Evolutionary conservation across 1,140 invertebrate genomes (phyloP).

Genomic region (Tetragnatha versicolor): DNA sequence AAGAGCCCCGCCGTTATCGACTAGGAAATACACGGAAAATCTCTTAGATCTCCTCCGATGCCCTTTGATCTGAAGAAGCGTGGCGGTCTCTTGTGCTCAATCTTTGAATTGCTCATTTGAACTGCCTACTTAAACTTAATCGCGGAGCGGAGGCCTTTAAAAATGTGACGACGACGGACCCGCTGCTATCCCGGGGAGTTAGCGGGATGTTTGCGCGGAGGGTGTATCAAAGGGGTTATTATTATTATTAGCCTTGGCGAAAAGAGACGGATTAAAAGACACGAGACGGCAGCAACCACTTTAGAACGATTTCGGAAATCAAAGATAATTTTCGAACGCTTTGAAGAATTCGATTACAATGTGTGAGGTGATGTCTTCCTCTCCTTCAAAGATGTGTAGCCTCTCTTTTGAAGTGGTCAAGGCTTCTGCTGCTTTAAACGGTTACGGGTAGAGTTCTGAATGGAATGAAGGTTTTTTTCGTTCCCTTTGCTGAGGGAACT

Average conservation of each 20-base stretch:
- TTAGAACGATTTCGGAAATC: conserved; percentile 38
- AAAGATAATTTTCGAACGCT: conserved; percentile 22
- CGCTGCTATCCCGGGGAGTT: conserved; percentile 2
- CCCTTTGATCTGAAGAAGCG: conserved; percentile 24
- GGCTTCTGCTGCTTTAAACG: too few species aligned
- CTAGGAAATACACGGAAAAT: conserved; percentile 25
- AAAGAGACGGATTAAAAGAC: conserved; percentile 36
- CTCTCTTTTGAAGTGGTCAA: too few species aligned
- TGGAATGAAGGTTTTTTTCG: too few species aligned
- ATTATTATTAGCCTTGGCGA: conserved; percentile 18
- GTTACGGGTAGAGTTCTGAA: too few species aligned
- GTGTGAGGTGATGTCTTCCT: conserved; percentile 28
- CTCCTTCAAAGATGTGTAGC: too few species aligned
- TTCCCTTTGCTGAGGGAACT: too few species aligned
- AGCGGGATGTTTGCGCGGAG: conserved; percentile 5
- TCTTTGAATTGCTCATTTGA: conserved; percentile 42
- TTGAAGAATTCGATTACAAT: conserved; percentile 44
- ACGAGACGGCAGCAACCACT: conserved; percentile 6
- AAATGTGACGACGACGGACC: conserved; percentile 44
- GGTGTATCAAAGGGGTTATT: conserved; percentile 13
- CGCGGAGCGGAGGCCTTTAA: conserved; percentile 24
- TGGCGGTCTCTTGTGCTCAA: not conserved
- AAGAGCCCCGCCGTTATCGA: conserved; percentile 39
- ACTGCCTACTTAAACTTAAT: conserved; percentile 40
- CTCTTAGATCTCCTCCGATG: conserved; percentile 20